Conservation (phyloP, 2,113 vertebrate species). For the Passerina amoena region DNA sequence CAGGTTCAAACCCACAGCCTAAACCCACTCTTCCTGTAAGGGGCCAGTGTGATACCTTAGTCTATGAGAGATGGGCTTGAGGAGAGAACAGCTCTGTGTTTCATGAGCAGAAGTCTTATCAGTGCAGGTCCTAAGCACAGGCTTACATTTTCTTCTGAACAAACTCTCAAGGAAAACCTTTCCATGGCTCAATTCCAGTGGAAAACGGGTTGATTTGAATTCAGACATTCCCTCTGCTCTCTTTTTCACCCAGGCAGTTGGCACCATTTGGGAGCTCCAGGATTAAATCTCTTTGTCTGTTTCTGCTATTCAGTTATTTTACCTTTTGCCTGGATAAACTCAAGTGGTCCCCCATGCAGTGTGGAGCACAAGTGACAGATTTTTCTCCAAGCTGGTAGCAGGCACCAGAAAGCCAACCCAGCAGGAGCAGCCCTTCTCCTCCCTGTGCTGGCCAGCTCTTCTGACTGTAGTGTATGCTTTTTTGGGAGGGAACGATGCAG, state of each 20-base stretch:
- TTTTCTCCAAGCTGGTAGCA: constrained; percentile 18
- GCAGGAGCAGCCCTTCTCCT: background rate
- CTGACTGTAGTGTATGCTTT: background rate
- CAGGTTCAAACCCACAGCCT: accelerated
- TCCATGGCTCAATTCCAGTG: background rate
- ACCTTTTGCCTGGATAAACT: background rate
- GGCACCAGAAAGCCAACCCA: background rate
- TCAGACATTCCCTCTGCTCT: background rate
- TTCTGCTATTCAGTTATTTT: background rate
- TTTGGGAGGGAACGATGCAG: background rate
- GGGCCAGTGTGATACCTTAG: background rate
- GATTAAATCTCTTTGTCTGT: background rate
- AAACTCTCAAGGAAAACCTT: background rate
- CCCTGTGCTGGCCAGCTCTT: background rate
- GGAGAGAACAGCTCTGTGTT: background rate
- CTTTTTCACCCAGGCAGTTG: background rate
- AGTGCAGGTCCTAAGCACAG: background rate
- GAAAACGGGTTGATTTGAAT: background rate
- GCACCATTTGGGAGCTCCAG: background rate
- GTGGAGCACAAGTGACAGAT: constrained; percentile 22
- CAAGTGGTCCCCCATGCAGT: background rate
- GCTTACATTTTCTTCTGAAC: background rate
- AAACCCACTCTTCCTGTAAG: accelerated
- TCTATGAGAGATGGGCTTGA: background rate
- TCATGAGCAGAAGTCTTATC: background rate